phyloP scores from a whole-genome alignment of 1,140 invertebrate genomes.

The Drosophila prosaltans region DNA sequence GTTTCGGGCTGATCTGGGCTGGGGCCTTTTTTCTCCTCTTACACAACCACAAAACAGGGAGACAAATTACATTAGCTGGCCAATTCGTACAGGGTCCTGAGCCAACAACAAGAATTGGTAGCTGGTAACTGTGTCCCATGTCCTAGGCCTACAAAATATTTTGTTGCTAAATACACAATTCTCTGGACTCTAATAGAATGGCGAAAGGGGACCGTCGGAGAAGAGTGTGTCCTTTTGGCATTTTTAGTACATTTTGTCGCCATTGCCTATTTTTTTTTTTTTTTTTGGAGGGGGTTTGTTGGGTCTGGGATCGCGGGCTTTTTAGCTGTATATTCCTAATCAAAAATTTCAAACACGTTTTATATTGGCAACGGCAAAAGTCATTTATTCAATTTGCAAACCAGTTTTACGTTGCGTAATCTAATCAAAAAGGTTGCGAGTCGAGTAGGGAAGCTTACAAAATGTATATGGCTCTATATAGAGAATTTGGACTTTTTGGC shows the following conservation, averaged over 20 bases:
- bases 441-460: constrained; percentile 22
- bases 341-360: constrained; percentile 81
- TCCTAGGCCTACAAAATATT: constrained; percentile 6
- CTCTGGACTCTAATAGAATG: not conserved
- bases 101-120: constrained; percentile 10
- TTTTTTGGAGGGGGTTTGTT: not conserved
- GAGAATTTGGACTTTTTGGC: constrained; percentile 45
- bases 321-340: constrained; percentile 63
- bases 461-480: constrained; percentile 55
- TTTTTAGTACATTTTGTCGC: constrained; percentile 53
- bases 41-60: constrained; percentile 57
- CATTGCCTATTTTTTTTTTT: constrained; percentile 41
- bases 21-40: not conserved
- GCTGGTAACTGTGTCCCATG: not conserved
- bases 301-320: constrained; percentile 31
- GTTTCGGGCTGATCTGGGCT: constrained; percentile 2
- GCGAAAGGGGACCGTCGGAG: not conserved
- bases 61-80: constrained; percentile 70
- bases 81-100: constrained; percentile 32
- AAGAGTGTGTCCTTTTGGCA: constrained; percentile 18
- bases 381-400: constrained; percentile 82
- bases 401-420: constrained; percentile 80
- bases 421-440: constrained; percentile 75
- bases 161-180: constrained; percentile 18
- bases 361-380: constrained; percentile 80